Conservation (phyloP, 1,140 invertebrate genomes). For the Pseudomyrmex gracilis region DNA sequence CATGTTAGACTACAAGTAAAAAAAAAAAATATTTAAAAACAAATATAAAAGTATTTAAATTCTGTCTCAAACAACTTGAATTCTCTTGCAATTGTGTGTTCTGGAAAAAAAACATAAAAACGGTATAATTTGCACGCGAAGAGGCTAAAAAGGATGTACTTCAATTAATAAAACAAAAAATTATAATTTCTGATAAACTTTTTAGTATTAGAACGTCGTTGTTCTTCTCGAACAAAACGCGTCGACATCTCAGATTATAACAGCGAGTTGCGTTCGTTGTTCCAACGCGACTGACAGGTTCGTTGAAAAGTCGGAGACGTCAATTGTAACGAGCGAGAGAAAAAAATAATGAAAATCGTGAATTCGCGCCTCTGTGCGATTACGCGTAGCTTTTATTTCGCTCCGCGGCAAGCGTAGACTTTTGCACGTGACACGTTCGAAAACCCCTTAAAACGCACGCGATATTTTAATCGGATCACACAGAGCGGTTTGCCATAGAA, state of each 20-base stretch:
- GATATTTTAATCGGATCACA: slow-evolving; percentile 51
- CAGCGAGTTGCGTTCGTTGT: neutral
- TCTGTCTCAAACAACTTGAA: too few relatives aligned
- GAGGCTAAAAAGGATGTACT: neutral
- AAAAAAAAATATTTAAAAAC: neutral
- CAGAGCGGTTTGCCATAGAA: slow-evolving; percentile 33
- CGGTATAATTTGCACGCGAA: neutral
- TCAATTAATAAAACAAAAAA: neutral
- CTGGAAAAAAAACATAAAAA: neutral
- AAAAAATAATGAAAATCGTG: slow-evolving; percentile 14
- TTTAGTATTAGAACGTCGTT: neutral
- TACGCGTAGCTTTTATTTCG: slow-evolving; percentile 17
- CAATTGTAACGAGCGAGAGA: neutral
- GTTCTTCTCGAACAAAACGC: too few relatives aligned
- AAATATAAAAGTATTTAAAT: neutral
- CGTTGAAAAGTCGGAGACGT: neutral
- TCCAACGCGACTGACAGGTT: neutral
- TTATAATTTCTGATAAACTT: neutral
- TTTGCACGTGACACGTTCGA: slow-evolving; percentile 37
- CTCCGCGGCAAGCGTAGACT: neutral
- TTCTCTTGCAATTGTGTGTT: neutral
- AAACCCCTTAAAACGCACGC: slow-evolving; percentile 52
- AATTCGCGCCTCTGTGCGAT: slow-evolving; percentile 5
- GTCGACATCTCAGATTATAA: slow-evolving; percentile 4
- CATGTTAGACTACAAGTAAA: neutral